phyloP scores from a whole-genome alignment of 2,797 vertebrate genomes.

The Bradypodion ventrale region DNA sequence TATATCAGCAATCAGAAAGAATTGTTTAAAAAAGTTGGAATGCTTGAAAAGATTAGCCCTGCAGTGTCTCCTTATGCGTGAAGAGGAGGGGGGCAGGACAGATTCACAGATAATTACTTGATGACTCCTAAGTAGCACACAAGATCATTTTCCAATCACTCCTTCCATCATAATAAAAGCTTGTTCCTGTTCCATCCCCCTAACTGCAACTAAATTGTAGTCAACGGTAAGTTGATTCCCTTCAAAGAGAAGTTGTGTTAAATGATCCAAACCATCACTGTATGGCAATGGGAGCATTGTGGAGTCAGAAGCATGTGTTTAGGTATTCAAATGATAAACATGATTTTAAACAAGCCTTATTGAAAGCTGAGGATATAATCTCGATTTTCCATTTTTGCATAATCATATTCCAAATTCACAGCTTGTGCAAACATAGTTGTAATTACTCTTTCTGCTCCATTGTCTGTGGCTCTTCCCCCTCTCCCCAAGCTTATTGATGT shows the following conservation, averaged over 20 bases:
- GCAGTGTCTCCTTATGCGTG: too few species aligned
- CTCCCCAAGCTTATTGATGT: conserved; percentile 53
- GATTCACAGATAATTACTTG: conserved; percentile 39
- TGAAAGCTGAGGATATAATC: conserved; percentile 57
- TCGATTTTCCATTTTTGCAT: conserved; percentile 65
- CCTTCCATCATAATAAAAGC: not conserved
- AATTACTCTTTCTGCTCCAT: conserved; percentile 51
- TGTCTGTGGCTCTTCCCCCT: conserved; percentile 35
- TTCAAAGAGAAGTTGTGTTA: conserved; percentile 21
- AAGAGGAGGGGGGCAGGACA: too few species aligned
- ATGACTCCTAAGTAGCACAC: conserved; percentile 15
- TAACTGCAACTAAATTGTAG: not conserved
- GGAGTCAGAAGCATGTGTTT: conserved; percentile 37
- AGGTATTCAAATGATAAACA: conserved; percentile 46
- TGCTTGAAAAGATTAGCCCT: not conserved
- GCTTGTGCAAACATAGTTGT: conserved; percentile 60
- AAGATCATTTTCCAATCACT: conserved; percentile 14
- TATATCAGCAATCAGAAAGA: conserved; percentile 9
- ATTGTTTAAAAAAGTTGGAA: conserved; percentile 17
- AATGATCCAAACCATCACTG: conserved; percentile 4
- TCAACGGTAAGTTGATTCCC: conserved; percentile 6
- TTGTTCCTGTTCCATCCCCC: not conserved
- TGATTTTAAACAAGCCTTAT: conserved; percentile 50
- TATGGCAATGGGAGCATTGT: conserved; percentile 51
- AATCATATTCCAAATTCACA: conserved; percentile 55